These are phyloP conservation scores for Heliothis peltigera DNA, from an alignment of 2,888 invertebrate species.

Conservation along the genomic window DNA sequence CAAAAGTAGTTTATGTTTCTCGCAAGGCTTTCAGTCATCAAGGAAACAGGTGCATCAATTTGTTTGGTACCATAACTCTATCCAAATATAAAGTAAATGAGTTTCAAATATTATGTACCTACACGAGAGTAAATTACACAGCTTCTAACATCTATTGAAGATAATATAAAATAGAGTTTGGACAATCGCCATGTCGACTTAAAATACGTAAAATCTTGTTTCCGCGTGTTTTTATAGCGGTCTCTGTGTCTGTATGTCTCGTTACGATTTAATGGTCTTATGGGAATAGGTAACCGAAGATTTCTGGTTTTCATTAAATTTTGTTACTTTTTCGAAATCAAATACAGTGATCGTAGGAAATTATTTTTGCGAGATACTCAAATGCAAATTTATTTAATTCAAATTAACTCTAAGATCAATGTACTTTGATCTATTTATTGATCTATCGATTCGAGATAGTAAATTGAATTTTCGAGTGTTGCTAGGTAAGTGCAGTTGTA, in stretches of 20 bases:
- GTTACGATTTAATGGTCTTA: conserved; percentile 15
- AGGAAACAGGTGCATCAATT: no score
- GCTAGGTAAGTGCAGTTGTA: no score
- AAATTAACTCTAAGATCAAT: no score
- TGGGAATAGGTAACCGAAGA: not conserved
- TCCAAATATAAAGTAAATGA: no score
- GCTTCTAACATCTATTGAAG: conserved; percentile 22
- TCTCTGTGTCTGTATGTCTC: conserved; percentile 14
- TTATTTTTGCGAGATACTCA: not conserved
- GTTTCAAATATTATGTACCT: no score
- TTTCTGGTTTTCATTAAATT: not conserved
- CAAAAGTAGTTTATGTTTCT: no score
- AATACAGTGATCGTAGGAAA: not conserved
- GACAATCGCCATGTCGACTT: conserved; percentile 53
- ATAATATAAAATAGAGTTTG: conserved; percentile 49
- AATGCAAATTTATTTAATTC: no score
- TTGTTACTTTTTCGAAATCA: not conserved
- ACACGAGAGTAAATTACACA: conserved; percentile 16
- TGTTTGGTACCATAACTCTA: no score
- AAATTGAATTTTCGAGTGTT: no score
- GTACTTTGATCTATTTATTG: no score
- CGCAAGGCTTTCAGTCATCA: no score
- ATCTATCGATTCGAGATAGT: no score
- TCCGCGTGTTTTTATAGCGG: conserved; percentile 42
- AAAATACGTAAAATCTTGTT: conserved; percentile 45